Base-by-base conservation (phyloP, 2,888 invertebrate genomes). In the Uropetala carovei region DNA sequence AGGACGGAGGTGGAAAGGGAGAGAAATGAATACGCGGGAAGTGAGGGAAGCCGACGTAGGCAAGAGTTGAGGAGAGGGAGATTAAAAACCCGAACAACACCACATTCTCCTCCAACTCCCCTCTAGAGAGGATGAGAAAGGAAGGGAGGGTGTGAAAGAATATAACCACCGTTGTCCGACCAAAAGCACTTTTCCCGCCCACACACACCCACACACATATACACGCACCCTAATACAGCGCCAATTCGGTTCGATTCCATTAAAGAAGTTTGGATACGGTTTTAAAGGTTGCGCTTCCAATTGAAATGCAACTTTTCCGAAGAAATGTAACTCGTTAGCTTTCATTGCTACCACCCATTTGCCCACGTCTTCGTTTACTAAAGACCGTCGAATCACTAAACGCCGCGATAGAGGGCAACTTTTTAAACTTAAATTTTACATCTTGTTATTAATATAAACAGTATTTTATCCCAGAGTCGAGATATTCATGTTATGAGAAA, bases 1-100 rank as follows among this genome's bases (percentile, higher is more conserved):
- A 82, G 30, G 82, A 16, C 27, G 43, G 82, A 43, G 30, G 30
- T 30, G 82, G 82, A 82, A 43, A 82, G 30, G 82, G 30, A 5
- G 43, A 82, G 82, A 82, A 82, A 82, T 82, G 82, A 30, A 43
- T 27, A 82, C 16, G 16, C 43, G 82, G 82, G 82, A 82, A 82
- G 82, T 82, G 43, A 82, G 82, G 30, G 82, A 18, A 82, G 82
- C 82, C 82, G 27, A 82, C 30, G 82, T 82, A 82, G 18, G 82
- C 82, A 11, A 43, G 82, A 82, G 82, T 82, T 82, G 30, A 43
- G 14, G 30, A 30, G 27, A 14, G 82, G 82, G 82, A 82, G 82
- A 82, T 82, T 82, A 43, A 82, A 22, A 16, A 82, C 30, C 64
- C 64, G 16, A 27, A 27, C 14, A 18, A 14, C 75, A 11, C 27